These are phyloP conservation scores for Alca torda DNA, from an alignment of 2,797 vertebrate genomes.

Conservation along the genomic window DNA sequence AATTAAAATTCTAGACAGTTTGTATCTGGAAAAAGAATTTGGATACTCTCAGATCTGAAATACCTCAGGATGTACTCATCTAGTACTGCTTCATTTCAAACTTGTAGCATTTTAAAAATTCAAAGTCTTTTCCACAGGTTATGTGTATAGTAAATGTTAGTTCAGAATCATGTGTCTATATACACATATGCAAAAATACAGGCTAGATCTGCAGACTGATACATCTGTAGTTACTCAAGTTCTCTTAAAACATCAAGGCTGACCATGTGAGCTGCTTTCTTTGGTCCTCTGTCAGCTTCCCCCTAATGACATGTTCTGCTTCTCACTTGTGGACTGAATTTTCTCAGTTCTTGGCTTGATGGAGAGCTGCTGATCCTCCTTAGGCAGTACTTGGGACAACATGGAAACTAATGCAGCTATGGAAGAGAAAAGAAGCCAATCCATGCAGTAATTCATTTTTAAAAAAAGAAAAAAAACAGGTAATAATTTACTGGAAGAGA, in stretches of 20 bases:
- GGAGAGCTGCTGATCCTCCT: neutral
- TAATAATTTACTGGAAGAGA: neutral
- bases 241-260: neutral
- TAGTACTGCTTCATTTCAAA: neutral
- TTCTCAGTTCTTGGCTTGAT: neutral
- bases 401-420: neutral
- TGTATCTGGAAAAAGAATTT: neutral
- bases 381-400: neutral
- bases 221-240: neutral
- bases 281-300: neutral
- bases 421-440: neutral
- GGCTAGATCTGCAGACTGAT: neutral
- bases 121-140: neutral
- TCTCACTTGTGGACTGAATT: neutral
- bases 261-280: neutral
- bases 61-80: neutral
- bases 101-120: neutral
- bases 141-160: neutral
- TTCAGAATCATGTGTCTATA: neutral
- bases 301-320: fast-evolving
- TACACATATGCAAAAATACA: neutral
- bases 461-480: neutral
- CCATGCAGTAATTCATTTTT: neutral
- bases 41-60: neutral
- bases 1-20: neutral